These are phyloP conservation scores for Penaeus chinensis DNA, from an alignment of 1,140 invertebrate genomes.

Conservation along the genomic window DNA sequence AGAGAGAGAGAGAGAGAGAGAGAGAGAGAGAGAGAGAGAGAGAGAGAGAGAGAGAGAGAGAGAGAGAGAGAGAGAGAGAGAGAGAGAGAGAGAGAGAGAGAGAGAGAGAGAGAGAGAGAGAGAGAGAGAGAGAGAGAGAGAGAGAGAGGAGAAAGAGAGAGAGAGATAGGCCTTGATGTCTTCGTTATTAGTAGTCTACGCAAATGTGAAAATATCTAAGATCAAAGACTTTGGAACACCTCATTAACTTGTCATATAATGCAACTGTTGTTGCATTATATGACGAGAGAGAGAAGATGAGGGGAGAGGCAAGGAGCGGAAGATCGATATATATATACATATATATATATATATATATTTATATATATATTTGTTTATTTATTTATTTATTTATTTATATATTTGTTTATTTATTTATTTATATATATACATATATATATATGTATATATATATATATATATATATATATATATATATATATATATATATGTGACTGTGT, in stretches of 20 bases:
- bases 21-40: too few species aligned
- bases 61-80: too few species aligned
- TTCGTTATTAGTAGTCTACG: background rate
- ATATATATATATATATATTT: conserved; percentile 18
- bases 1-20: too few species aligned
- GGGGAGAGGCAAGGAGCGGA: background rate
- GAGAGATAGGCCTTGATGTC: background rate
- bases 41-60: too few species aligned
- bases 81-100: too few species aligned
- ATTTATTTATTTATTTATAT: conserved; percentile 1
- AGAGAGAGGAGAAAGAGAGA: too few species aligned
- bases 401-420: background rate
- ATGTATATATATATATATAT: background rate
- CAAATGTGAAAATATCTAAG: too few species aligned
- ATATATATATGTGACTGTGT: background rate
- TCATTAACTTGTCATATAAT: background rate
- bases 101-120: too few species aligned
- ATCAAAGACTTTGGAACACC: background rate
- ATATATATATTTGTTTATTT: conserved; percentile 5
- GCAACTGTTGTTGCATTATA: background rate
- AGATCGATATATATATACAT: background rate
- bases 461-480: background rate
- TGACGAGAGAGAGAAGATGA: background rate
- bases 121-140: too few species aligned
- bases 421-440: background rate